These are phyloP conservation scores for Ranitomeya variabilis DNA, from an alignment of 2,113 vertebrate species.

Conservation along the genomic window DNA sequence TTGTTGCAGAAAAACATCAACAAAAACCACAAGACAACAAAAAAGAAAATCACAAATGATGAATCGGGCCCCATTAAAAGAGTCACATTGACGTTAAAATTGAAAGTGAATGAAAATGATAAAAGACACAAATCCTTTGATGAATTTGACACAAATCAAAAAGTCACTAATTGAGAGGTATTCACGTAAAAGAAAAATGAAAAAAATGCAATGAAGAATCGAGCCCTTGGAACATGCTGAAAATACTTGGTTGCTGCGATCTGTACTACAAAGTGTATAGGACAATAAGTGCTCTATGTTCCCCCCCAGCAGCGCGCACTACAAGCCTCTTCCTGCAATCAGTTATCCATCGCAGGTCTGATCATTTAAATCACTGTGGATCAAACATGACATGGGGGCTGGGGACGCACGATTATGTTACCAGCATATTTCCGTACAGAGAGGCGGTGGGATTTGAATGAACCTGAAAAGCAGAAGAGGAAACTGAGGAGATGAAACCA, in stretches of 20 bases:
- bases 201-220: too few species aligned
- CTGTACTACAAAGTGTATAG: neutral
- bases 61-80: too few species aligned
- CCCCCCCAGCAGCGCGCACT: neutral
- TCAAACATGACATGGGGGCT: neutral
- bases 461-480: neutral
- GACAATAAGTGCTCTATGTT: neutral
- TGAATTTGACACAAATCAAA: too few species aligned
- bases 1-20: too few species aligned
- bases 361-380: neutral
- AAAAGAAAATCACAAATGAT: too few species aligned
- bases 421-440: conserved; percentile 33
- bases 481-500: neutral
- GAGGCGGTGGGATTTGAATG: conserved; percentile 20
- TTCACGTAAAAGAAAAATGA: too few species aligned
- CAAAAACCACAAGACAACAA: too few species aligned
- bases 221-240: neutral
- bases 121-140: too few species aligned
- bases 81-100: too few species aligned
- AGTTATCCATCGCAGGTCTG: neutral
- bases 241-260: neutral
- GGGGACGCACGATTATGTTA: conserved; percentile 1
- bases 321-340: neutral
- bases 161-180: too few species aligned
- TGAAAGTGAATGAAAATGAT: too few species aligned